Conservation (phyloP, 2,113 vertebrate genomes). For the Pterocles burchelli region DNA sequence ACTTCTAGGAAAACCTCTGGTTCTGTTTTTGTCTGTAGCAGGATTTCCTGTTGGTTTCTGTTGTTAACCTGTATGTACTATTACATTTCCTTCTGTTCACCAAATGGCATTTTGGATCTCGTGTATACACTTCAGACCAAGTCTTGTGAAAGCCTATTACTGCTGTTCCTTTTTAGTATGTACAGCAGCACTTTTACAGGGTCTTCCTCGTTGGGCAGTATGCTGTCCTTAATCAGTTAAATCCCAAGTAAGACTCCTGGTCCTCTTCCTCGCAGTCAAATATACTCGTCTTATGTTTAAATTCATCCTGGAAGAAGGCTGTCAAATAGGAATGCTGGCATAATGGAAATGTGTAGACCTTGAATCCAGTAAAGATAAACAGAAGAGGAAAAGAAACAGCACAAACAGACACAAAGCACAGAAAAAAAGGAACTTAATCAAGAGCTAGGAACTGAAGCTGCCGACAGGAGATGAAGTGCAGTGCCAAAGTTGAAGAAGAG, state of each 20-base stretch:
- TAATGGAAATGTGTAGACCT: background rate
- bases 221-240: background rate
- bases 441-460: background rate
- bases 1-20: background rate
- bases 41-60: background rate
- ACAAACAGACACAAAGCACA: background rate
- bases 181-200: background rate
- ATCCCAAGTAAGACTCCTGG: background rate
- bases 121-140: background rate
- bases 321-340: background rate
- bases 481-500: background rate
- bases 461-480: background rate
- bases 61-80: background rate
- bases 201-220: background rate
- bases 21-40: background rate
- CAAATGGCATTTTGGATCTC: background rate
- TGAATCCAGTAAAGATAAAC: background rate
- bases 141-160: background rate
- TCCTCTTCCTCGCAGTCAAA: accelerated
- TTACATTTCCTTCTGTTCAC: background rate
- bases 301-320: background rate
- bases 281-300: background rate
- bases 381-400: background rate
- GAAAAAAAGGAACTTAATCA: background rate
- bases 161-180: background rate